Percentiles rank a stretch among this genome's conserved stretches.
Conservation (phyloP, 2,888 invertebrate species). For the Chesias legatella region DNA sequence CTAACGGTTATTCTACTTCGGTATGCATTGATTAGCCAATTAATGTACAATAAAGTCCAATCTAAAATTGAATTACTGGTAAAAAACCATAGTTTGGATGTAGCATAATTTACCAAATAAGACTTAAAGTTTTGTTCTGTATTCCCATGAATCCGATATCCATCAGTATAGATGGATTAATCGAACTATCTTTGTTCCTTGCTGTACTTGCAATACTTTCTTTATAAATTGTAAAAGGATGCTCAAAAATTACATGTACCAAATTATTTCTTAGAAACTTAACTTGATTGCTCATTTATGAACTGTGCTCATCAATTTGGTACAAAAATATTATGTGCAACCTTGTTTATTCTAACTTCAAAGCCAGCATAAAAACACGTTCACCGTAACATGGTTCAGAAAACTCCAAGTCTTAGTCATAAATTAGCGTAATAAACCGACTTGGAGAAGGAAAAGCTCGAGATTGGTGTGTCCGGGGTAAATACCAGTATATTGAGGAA, state of each 20-base stretch:
- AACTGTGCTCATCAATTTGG: constrained; percentile 6
- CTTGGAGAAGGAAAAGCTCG: constrained; percentile 34
- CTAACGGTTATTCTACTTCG: too few species aligned
- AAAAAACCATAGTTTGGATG: too few species aligned
- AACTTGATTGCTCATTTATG: constrained; percentile 6
- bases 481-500: constrained; percentile 38
- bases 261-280: constrained; percentile 7
- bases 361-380: constrained; percentile 9
- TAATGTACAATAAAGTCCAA: too few species aligned
- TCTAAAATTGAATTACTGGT: too few species aligned
- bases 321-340: constrained; percentile 2
- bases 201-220: background rate
- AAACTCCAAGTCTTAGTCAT: constrained; percentile 27
- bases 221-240: background rate
- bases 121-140: too few species aligned
- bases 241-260: background rate
- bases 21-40: too few species aligned
- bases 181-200: too few species aligned
- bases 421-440: constrained; percentile 20
- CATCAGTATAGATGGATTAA: too few species aligned
- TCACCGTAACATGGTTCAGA: constrained; percentile 11
- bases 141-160: too few species aligned
- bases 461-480: constrained; percentile 32
- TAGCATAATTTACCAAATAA: too few species aligned
- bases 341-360: too few species aligned